Evolutionary conservation across 2,888 invertebrate species (phyloP).

Genomic region (Ochlodes sylvanus): DNA sequence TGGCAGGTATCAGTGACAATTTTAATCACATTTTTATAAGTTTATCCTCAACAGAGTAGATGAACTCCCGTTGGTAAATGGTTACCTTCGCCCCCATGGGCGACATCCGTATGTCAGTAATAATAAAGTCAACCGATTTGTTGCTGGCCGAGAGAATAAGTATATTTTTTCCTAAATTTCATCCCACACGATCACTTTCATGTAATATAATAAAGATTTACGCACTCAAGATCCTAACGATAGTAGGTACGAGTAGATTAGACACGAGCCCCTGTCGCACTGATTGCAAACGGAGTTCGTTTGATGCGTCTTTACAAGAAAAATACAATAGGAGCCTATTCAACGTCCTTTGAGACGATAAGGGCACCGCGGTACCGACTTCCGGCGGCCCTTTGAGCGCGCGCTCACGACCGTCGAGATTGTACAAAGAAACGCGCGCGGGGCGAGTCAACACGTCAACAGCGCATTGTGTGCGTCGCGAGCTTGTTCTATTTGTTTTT

Average conservation of each 20-base stretch:
- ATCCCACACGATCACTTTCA: no score
- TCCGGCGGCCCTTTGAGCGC: constrained; percentile 22
- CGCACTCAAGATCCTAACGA: background rate
- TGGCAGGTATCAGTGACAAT: no score
- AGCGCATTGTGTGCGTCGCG: constrained; percentile 3
- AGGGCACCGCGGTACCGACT: constrained; percentile 3
- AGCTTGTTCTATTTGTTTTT: constrained; percentile 4
- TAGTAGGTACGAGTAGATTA: background rate
- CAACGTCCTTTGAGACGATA: constrained; percentile 4
- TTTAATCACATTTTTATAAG: no score
- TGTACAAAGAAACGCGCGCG: constrained; percentile 13
- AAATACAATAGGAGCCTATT: constrained; percentile 14
- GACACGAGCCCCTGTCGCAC: background rate
- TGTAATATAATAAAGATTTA: background rate
- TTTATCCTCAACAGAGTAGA: no score
- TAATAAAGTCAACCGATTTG: no score
- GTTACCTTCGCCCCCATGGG: no score
- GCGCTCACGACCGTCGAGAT: constrained; percentile 10
- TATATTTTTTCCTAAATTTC: no score
- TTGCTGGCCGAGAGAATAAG: no score
- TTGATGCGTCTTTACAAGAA: constrained; percentile 11
- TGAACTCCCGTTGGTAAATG: no score
- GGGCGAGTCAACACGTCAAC: constrained; percentile 18
- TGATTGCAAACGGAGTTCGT: constrained; percentile 10
- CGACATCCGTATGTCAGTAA: no score